Conservation (phyloP, 2,888 invertebrate species). For the Nycteola revayana region DNA sequence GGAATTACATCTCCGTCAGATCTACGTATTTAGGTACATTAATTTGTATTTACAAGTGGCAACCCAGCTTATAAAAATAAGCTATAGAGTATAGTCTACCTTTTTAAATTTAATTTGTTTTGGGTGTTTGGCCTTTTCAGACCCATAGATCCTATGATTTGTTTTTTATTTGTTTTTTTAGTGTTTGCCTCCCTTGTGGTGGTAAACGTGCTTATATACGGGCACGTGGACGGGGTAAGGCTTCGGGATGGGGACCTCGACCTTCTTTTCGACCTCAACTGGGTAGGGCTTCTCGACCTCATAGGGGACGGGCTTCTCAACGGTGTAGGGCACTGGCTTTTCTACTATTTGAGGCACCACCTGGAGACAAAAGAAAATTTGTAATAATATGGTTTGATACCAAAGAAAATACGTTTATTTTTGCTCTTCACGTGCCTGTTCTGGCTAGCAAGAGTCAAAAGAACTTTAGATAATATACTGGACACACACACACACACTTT, state of each 20-base stretch:
- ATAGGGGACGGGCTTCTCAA: conserved; percentile 87
- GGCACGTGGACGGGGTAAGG: conserved; percentile 89
- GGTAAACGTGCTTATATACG: conserved; percentile 88
- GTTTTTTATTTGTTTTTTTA: conserved; percentile 41
- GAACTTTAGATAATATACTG: too few species aligned
- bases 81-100: conserved; percentile 16
- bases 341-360: conserved; percentile 87
- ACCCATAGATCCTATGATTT: too few species aligned
- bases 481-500: too few species aligned
- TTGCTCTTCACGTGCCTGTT: too few species aligned
- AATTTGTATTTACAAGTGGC: conserved; percentile 61
- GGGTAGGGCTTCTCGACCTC: conserved; percentile 89
- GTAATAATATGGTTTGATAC: too few species aligned
- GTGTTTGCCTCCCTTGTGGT: conserved; percentile 81
- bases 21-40: conserved; percentile 49
- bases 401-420: too few species aligned
- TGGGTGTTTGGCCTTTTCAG: too few species aligned
- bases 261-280: conserved; percentile 88
- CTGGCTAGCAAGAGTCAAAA: too few species aligned
- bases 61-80: conserved; percentile 38
- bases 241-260: conserved; percentile 86
- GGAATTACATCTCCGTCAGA: conserved; percentile 60
- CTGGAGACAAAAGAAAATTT: conserved; percentile 36
- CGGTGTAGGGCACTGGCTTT: conserved; percentile 87
- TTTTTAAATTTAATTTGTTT: background rate